Percentiles rank a stretch among this genome's conserved stretches.
phyloP scores from a whole-genome alignment of 53 echinoderm and acorn worm species.

The Arbacia lixula region DNA sequence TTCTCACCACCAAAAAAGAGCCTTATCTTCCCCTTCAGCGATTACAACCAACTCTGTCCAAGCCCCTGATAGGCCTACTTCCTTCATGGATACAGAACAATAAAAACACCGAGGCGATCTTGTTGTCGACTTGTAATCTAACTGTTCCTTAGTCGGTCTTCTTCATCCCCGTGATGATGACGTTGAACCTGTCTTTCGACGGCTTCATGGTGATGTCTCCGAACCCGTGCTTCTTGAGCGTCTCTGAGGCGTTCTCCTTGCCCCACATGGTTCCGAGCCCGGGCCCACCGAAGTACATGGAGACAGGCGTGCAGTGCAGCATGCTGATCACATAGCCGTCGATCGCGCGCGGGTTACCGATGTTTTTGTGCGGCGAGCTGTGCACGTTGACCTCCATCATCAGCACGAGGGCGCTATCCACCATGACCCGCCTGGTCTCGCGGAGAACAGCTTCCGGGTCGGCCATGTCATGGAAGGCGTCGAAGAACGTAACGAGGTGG shows the following conservation, averaged over 20 bases:
- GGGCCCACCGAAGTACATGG: constrained; percentile 85
- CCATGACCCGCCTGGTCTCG: constrained; percentile 83
- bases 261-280: constrained; percentile 99
- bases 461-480: constrained; percentile 94
- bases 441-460: constrained; percentile 72
- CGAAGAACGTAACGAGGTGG: constrained; percentile 84
- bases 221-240: constrained; percentile 85
- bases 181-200: constrained; percentile 92
- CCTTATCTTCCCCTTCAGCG: no score
- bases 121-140: no score
- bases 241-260: constrained; percentile 79
- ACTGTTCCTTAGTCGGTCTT: constrained; percentile 76
- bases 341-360: constrained; percentile 92
- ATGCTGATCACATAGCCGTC: constrained; percentile 98
- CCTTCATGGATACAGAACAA: no score
- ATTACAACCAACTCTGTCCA: no score
- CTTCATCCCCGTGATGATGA: constrained; percentile 84
- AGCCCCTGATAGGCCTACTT: no score
- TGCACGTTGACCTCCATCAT: constrained; percentile 96
- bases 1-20: no score
- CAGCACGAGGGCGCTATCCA: constrained; percentile 73
- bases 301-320: constrained; percentile 99
- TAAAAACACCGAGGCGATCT: no score
- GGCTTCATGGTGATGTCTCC: constrained; percentile 88
- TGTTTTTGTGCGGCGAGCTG: constrained; percentile 86